These are phyloP conservation scores for Nomada lathburiana DNA, from an alignment of 2,888 invertebrate genomes.

Conservation along the genomic window DNA sequence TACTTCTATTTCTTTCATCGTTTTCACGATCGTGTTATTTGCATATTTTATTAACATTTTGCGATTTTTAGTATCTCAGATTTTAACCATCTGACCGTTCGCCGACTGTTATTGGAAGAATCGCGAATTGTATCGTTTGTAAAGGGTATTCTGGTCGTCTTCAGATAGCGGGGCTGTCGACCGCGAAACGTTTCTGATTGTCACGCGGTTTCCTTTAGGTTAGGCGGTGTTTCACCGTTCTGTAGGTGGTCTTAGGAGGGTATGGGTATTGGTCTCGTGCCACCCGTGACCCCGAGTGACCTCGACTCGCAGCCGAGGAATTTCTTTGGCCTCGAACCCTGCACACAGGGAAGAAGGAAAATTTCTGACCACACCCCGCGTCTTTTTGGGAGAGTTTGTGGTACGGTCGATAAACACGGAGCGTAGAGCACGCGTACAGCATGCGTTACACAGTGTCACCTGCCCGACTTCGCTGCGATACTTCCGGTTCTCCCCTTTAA, in stretches of 20 bases:
- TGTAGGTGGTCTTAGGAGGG: not conserved
- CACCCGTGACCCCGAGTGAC: conserved; percentile 55
- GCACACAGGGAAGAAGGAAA: conserved; percentile 34
- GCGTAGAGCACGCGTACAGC: conserved; percentile 54
- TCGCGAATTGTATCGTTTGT: not conserved
- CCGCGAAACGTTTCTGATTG: not conserved
- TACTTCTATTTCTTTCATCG: not conserved
- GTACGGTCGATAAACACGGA: conserved; percentile 61
- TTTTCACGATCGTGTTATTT: not conserved
- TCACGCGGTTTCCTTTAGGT: conserved; percentile 20
- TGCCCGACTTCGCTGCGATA: conserved; percentile 1
- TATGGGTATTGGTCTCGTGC: conserved; percentile 36
- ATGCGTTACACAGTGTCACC: conserved; percentile 54
- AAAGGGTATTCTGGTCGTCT: not conserved
- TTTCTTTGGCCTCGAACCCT: conserved; percentile 27
- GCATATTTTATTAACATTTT: too few relatives aligned
- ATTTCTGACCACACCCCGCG: conserved; percentile 66
- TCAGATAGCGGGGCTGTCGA: not conserved
- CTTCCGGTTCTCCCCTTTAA: not conserved
- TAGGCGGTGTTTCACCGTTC: conserved; percentile 9
- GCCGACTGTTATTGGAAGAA: not conserved
- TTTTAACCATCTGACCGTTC: not conserved
- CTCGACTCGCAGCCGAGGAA: conserved; percentile 36
- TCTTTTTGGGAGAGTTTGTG: conserved; percentile 62
- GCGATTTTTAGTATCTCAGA: too few relatives aligned